phyloP scores from a whole-genome alignment of 2,888 invertebrate species.

The Sarcophaga subvicina region DNA sequence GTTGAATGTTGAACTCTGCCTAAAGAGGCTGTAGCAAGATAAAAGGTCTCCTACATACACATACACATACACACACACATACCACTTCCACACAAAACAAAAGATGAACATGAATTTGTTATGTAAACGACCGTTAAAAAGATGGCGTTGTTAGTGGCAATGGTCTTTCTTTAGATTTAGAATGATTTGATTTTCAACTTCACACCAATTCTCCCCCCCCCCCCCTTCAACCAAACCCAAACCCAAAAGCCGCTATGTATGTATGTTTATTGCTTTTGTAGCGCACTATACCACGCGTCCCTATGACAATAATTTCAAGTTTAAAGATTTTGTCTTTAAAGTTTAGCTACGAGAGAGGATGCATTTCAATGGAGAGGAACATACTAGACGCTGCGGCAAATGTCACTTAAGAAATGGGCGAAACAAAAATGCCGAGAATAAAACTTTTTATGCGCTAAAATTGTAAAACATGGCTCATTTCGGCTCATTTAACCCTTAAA shows the following conservation, averaged over 20 bases:
- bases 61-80: neutral
- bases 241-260: neutral
- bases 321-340: constrained; percentile 31
- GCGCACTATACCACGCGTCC: neutral
- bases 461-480: constrained; percentile 8
- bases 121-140: constrained; percentile 46
- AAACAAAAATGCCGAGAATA: constrained; percentile 11
- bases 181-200: constrained; percentile 50
- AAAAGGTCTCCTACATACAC: neutral
- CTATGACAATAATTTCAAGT: constrained; percentile 58
- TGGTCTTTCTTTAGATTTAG: constrained; percentile 38
- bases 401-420: constrained; percentile 62
- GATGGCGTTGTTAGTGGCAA: constrained; percentile 36
- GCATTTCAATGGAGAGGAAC: constrained; percentile 39
- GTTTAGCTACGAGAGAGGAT: constrained; percentile 23
- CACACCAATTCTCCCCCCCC: neutral
- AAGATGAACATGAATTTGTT: constrained; percentile 60
- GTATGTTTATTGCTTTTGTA: neutral
- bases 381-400: constrained; percentile 65
- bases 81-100: neutral
- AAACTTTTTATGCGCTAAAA: constrained; percentile 41
- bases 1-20: constrained; percentile 50
- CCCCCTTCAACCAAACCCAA: no score
- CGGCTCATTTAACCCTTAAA: constrained; percentile 30
- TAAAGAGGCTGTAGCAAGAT: constrained; percentile 13